Evolutionary conservation across 2,888 invertebrate genomes (phyloP).

Genomic region (Calameuta idolon): DNA sequence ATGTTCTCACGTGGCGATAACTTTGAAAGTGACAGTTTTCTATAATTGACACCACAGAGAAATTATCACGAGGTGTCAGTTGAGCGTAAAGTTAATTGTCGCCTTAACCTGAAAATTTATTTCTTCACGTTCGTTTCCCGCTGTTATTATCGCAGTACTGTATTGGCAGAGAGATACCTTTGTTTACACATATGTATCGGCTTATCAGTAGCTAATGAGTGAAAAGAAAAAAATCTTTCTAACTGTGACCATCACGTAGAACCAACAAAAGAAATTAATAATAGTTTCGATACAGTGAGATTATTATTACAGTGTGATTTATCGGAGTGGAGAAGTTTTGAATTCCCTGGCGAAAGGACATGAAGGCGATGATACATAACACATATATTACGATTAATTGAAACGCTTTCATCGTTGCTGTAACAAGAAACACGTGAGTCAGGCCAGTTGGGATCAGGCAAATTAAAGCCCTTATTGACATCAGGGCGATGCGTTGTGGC

Average conservation of each 20-base stretch:
- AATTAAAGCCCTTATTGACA: conserved; percentile 10
- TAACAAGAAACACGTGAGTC: conserved; percentile 38
- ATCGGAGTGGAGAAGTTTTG: background rate
- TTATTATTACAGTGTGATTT: background rate
- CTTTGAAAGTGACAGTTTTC: background rate
- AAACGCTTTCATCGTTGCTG: conserved; percentile 31
- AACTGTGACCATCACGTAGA: background rate
- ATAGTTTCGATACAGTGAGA: background rate
- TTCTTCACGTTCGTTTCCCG: background rate
- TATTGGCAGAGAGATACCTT: background rate
- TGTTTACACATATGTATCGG: background rate
- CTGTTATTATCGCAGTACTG: background rate
- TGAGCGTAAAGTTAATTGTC: background rate
- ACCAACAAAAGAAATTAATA: background rate
- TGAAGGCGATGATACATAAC: background rate
- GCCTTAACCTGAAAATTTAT: background rate
- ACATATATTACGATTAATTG: conserved; percentile 34
- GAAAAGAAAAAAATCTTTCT: background rate
- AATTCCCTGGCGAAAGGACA: background rate
- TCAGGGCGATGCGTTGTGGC: background rate
- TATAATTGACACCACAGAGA: background rate
- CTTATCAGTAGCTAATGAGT: background rate
- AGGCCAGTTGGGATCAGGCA: conserved; percentile 4
- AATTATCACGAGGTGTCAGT: background rate
- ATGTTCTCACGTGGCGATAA: background rate